These are phyloP conservation scores for Ceryle rudis DNA, from an alignment of 2,797 vertebrate species.

Conservation along the genomic window DNA sequence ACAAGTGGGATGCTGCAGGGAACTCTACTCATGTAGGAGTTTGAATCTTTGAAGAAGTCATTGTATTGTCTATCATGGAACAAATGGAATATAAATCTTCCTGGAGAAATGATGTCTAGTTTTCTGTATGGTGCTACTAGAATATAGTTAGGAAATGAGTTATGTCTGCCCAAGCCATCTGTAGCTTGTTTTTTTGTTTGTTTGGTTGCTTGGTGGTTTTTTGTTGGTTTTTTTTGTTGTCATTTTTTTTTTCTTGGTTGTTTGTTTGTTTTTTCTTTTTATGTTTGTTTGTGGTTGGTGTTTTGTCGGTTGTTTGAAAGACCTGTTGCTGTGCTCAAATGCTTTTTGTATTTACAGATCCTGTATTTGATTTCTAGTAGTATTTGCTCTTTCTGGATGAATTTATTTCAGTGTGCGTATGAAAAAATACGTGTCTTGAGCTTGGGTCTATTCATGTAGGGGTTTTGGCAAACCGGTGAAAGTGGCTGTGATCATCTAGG, in stretches of 20 bases:
- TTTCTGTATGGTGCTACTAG: neutral
- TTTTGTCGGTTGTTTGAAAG: neutral
- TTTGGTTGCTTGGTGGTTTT: too few species aligned
- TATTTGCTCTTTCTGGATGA: neutral
- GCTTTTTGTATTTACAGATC: neutral
- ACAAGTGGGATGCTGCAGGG: neutral
- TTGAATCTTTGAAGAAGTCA: neutral
- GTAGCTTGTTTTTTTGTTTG: neutral
- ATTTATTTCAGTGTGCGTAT: neutral
- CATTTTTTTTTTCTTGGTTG: too few species aligned
- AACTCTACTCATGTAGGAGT: neutral
- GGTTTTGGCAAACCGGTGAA: neutral
- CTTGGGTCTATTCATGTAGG: rapidly evolving
- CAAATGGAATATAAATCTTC: neutral
- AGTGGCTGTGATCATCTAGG: rapidly evolving
- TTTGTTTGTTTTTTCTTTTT: too few species aligned
- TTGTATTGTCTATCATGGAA: neutral
- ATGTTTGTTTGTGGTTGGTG: neutral
- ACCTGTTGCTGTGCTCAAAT: neutral
- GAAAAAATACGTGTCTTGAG: neutral
- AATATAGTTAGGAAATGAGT: neutral
- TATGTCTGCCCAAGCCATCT: neutral
- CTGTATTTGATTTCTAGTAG: neutral
- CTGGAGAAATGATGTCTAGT: neutral
- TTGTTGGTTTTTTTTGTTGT: too few species aligned